Percentiles rank a stretch among this genome's conserved stretches.
phyloP scores from a whole-genome alignment of 2,113 vertebrate genomes.

The Ammodramus savannarum region DNA sequence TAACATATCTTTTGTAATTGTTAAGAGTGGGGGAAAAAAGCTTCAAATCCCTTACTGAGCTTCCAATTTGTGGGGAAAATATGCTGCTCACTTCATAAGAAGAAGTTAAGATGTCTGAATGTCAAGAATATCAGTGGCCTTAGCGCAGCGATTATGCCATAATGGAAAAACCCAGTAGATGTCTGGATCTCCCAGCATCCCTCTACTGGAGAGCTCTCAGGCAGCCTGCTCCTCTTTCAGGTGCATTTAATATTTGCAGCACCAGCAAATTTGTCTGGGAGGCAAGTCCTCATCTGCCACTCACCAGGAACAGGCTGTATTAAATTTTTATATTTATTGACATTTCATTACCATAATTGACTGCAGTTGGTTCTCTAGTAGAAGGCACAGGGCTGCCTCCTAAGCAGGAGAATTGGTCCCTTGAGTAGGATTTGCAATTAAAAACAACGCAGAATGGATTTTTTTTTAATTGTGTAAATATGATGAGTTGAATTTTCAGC shows the following conservation, averaged over 20 bases:
- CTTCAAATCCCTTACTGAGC: background rate
- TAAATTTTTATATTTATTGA: conserved; percentile 99
- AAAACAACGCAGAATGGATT: conserved; percentile 87
- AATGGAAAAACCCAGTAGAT: conserved; percentile 61
- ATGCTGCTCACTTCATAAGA: background rate
- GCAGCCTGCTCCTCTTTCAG: conserved; percentile 79
- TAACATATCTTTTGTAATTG: conserved; percentile 36
- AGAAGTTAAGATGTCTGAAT: conserved; percentile 65
- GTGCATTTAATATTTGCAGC: conserved; percentile 91
- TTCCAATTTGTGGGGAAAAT: background rate
- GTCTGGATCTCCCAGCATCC: conserved; percentile 59
- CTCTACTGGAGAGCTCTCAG: conserved; percentile 59
- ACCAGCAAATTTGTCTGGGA: conserved; percentile 94
- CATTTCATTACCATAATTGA: conserved; percentile 99
- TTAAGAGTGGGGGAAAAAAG: background rate
- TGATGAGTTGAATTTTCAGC: conserved; percentile 84
- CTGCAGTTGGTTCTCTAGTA: conserved; percentile 85
- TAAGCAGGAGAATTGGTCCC: conserved; percentile 85
- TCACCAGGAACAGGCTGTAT: conserved; percentile 92
- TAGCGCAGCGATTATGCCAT: conserved; percentile 25
- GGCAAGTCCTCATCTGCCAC: conserved; percentile 94
- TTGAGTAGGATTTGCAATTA: conserved; percentile 93
- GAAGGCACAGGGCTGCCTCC: conserved; percentile 82
- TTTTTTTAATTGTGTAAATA: conserved; percentile 92
- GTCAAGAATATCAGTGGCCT: conserved; percentile 28